These are phyloP conservation scores for Leptinotarsa undecemlineata DNA, from an alignment of 1,140 invertebrate species.

Conservation along the genomic window DNA sequence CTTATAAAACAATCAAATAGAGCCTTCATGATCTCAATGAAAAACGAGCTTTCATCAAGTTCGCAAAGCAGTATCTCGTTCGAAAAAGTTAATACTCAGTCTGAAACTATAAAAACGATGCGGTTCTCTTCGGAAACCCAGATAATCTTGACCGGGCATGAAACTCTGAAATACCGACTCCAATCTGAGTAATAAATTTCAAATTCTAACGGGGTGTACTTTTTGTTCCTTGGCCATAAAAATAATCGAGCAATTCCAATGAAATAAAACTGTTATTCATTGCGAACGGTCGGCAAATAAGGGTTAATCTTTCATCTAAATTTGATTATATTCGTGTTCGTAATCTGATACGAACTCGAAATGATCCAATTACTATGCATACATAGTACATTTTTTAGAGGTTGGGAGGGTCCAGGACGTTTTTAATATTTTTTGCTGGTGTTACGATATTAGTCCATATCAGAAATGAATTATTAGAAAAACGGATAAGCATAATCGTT, in stretches of 20 bases:
- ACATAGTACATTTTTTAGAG: neutral
- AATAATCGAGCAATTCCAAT: neutral
- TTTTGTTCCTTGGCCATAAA: neutral
- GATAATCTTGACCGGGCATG: slow-evolving; percentile 7
- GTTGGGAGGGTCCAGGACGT: neutral
- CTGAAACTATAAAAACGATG: neutral
- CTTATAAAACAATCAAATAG: too few species aligned
- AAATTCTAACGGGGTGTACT: neutral
- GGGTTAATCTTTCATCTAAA: neutral
- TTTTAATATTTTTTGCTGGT: neutral
- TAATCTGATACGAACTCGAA: too few species aligned
- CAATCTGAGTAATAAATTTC: neutral
- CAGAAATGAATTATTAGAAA: too few species aligned
- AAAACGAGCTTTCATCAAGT: too few species aligned
- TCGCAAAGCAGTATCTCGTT: too few species aligned
- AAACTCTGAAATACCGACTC: neutral
- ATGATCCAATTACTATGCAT: neutral
- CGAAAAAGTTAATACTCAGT: too few species aligned
- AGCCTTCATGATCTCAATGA: too few species aligned
- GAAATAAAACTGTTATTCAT: neutral
- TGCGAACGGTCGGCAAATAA: neutral
- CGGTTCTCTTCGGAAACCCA: neutral
- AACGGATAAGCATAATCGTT: too few species aligned
- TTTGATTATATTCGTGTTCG: neutral
- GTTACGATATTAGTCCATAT: too few species aligned